Conservation (phyloP, 1,140 invertebrate species). For the Eufriesea mexicana region DNA sequence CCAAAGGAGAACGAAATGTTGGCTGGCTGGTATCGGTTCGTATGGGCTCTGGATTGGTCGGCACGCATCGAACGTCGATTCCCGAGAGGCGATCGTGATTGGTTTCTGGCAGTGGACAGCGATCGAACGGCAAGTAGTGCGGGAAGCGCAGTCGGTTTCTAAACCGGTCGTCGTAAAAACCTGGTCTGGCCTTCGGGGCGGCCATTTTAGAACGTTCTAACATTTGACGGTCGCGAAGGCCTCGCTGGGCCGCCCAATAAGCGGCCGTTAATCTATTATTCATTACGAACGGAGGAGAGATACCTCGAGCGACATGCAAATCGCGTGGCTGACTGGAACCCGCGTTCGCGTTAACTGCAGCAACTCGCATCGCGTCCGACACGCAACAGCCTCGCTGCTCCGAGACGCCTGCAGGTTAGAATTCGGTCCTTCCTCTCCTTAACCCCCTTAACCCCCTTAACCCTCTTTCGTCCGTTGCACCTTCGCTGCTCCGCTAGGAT, state of each 20-base stretch:
- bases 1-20: background rate
- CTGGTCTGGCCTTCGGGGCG: conserved; percentile 76
- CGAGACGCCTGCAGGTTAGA: background rate
- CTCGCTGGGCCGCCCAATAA: conserved; percentile 76
- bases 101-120: conserved; percentile 70
- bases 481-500: too few species aligned
- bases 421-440: background rate
- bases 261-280: conserved; percentile 78
- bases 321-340: conserved; percentile 13
- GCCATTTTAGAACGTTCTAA: conserved; percentile 81
- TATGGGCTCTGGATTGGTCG: conserved; percentile 31
- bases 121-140: conserved; percentile 43
- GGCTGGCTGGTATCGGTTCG: background rate
- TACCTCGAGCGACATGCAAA: conserved; percentile 72
- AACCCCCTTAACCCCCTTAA: too few species aligned
- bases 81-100: conserved; percentile 66
- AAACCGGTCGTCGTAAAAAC: conserved; percentile 80
- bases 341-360: conserved; percentile 32
- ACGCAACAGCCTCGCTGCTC: conserved; percentile 10
- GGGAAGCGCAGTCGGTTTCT: conserved; percentile 73
- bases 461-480: too few species aligned
- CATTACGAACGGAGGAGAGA: conserved; percentile 67
- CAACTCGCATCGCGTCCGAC: conserved; percentile 24
- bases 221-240: conserved; percentile 78
- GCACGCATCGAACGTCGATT: conserved; percentile 21